phyloP scores from a whole-genome alignment of 2,797 vertebrate genomes.

The Euthynnus affinis region DNA sequence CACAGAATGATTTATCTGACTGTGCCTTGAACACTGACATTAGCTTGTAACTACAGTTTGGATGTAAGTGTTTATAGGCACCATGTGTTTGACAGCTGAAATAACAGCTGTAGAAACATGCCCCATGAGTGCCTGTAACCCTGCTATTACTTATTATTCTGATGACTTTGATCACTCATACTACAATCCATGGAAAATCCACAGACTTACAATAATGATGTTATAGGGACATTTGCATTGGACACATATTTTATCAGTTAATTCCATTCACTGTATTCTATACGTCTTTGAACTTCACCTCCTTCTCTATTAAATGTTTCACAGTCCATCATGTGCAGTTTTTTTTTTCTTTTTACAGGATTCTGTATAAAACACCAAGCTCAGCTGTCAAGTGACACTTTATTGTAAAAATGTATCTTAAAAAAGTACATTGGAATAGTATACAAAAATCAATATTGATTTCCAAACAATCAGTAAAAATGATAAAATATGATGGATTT shows the following conservation, averaged over 20 bases:
- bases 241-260: neutral
- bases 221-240: neutral
- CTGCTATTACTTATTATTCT: neutral
- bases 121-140: neutral
- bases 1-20: neutral
- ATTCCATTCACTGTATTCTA: neutral
- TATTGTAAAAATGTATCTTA: conserved; percentile 69
- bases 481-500: conserved; percentile 53
- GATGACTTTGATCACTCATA: neutral
- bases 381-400: conserved; percentile 40
- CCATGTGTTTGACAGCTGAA: neutral
- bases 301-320: neutral
- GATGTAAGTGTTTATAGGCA: neutral
- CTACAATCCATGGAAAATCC: neutral
- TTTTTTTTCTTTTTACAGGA: no score
- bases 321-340: neutral
- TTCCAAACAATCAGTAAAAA: conserved; percentile 37
- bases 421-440: conserved; percentile 55
- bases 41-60: neutral
- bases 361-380: conserved; percentile 7
- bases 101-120: neutral
- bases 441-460: conserved; percentile 42
- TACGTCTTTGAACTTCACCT: neutral
- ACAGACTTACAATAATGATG: neutral
- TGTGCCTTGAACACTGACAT: neutral